Evolutionary conservation across 2,888 invertebrate species (phyloP).

Genomic region (Cataglyphis altisquamis): DNA sequence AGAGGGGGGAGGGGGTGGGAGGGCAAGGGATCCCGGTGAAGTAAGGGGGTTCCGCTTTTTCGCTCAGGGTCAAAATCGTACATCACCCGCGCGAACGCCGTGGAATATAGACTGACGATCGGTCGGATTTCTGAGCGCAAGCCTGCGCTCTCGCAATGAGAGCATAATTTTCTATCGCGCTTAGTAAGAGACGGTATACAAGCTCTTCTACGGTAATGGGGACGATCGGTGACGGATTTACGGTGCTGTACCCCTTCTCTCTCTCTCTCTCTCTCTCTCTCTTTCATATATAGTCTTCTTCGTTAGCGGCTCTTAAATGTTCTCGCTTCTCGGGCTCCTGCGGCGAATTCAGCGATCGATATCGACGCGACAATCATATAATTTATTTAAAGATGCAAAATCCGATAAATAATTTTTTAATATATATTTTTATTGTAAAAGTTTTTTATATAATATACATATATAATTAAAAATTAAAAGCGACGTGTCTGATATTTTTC

Average conservation of each 20-base stretch:
- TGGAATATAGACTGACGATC: constrained; percentile 80
- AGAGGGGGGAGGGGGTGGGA: not conserved
- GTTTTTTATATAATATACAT: no score
- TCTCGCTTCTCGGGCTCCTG: constrained; percentile 18
- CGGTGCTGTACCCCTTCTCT: constrained; percentile 66
- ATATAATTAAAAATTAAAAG: not conserved
- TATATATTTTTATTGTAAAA: not conserved
- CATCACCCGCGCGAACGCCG: constrained; percentile 80
- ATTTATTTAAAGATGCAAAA: not conserved
- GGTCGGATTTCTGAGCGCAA: constrained; percentile 76
- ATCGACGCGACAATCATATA: not conserved
- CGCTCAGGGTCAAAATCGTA: constrained; percentile 84
- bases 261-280: constrained; percentile 51
- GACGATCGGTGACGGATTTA: constrained; percentile 81
- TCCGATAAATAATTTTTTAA: not conserved
- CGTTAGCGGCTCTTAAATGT: constrained; percentile 35
- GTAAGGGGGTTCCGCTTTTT: constrained; percentile 76
- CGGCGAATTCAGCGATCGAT: not conserved
- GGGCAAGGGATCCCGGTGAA: constrained; percentile 45
- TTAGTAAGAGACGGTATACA: constrained; percentile 46
- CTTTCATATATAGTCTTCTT: constrained; percentile 34
- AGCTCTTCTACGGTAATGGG: constrained; percentile 77
- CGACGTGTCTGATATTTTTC: not conserved
- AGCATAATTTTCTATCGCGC: constrained; percentile 70
- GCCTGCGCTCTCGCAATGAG: constrained; percentile 61